phyloP scores from a whole-genome alignment of 2,113 vertebrate genomes.

The Malaclemys terrapin region DNA sequence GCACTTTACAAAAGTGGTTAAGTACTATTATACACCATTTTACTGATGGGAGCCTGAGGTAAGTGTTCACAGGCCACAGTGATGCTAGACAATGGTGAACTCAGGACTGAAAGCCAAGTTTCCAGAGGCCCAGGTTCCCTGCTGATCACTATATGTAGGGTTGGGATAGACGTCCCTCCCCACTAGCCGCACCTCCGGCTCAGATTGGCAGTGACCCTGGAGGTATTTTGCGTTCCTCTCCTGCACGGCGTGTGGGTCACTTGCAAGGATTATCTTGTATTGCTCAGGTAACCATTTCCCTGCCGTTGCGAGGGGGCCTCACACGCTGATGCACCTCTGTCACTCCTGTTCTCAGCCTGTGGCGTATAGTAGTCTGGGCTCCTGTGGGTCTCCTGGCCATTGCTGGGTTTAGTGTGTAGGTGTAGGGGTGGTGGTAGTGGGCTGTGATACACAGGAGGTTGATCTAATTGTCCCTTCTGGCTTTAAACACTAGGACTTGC shows the following conservation, averaged over 20 bases:
- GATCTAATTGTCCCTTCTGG: background rate
- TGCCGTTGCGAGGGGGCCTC: no score
- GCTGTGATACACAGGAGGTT: background rate
- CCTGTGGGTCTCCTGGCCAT: background rate
- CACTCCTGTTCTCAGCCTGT: background rate
- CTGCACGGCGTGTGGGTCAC: fast-evolving
- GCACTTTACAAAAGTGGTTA: background rate
- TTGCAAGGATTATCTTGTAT: background rate
- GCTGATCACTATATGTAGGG: background rate
- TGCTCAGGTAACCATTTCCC: no score
- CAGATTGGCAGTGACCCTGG: background rate
- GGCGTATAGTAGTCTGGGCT: background rate
- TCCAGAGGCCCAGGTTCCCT: background rate
- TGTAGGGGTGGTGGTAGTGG: no score
- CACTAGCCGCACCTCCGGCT: background rate
- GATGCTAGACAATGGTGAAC: background rate
- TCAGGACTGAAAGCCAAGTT: background rate
- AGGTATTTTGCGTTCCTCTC: background rate
- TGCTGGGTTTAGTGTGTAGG: background rate
- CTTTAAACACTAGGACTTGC: no score
- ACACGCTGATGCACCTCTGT: background rate
- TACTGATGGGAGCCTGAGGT: background rate
- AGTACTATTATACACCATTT: background rate
- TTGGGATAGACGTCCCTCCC: background rate
- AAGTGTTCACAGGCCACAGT: background rate